Base-by-base conservation (phyloP, 2,888 invertebrate genomes). In the Andrena flavipes region DNA sequence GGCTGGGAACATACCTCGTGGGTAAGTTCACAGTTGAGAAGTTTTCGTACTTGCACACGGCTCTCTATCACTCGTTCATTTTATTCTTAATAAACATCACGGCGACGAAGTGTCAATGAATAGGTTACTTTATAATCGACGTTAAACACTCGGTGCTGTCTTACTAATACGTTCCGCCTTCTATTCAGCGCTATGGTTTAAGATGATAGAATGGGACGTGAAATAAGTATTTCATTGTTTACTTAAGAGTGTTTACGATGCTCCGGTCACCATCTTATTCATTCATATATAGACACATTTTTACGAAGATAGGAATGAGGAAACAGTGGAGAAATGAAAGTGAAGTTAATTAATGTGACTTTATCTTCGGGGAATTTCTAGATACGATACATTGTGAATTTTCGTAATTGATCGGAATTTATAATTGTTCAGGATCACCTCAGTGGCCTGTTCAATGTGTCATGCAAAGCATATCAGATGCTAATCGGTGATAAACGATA, bases 11-110 rank as follows among this genome's bases (percentile, higher is more conserved):
- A 35, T 70, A 67, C 56, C 70, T 82, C 78, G 82, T 84, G 78
- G 82, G 83, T 84, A 73, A 84, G 83, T 82, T 78, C 59, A 78
- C 74, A 63, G 13, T 70, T 42, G 51, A 8, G 16, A 20, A 5
- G 56, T 70, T 75, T 13, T 33, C 56, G 1, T 16, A 2, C 2
- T n/a, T 29, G 8, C 10, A 49, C n/a, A 65, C 1, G 13, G 51
- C 16, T 30, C 49, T 35, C n/a, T 30, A 7, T 56, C 72, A n/a
- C 13, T 23, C 6, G 29, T 63, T 62, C 33, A 3, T 8, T 51
- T 48, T 23, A 26, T 65, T 78, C 51, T 10, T 70, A 23, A 8
- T 75, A 26, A 68, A 33, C 16, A 13, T n/a, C 20, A 8, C 23
- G 4, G 2, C 20, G 33, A 1, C 13, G n/a, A 20, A 6, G 10